Evolutionary conservation across 1,140 invertebrate genomes (phyloP).

Genomic region (Euglossa dilemma): DNA sequence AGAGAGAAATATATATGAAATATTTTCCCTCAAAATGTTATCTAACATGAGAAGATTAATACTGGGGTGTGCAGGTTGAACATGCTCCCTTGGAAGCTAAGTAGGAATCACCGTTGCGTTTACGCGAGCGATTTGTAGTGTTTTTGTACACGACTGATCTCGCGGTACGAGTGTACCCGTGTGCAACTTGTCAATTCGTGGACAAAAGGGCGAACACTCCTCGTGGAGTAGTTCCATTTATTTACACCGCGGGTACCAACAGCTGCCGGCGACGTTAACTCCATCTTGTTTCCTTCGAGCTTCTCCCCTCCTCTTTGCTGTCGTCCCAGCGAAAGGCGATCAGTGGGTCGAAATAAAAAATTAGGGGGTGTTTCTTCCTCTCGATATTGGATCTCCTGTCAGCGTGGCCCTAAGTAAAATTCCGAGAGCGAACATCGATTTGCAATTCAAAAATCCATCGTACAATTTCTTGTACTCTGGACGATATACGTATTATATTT

Average conservation of each 20-base stretch:
- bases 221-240: constrained; percentile 63
- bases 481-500: too few relatives aligned
- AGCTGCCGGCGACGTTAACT: constrained; percentile 71
- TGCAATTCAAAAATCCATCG: not conserved
- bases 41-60: too few relatives aligned
- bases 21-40: too few relatives aligned
- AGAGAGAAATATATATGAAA: too few relatives aligned
- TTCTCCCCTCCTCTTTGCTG: not conserved
- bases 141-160: not conserved
- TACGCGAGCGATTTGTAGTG: not conserved
- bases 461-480: too few relatives aligned
- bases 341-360: constrained; percentile 32
- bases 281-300: constrained; percentile 50
- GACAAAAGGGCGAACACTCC: constrained; percentile 35
- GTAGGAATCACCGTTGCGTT: too few relatives aligned
- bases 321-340: constrained; percentile 31
- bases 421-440: constrained; percentile 31
- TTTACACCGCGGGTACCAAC: constrained; percentile 66
- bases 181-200: constrained; percentile 38
- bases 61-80: too few relatives aligned
- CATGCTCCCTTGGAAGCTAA: too few relatives aligned
- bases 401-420: not conserved
- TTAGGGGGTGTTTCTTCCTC: constrained; percentile 29
- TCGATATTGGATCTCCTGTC: constrained; percentile 25
- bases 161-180: not conserved